phyloP scores from a whole-genome alignment of 1,140 invertebrate genomes.

The Drosophila subpulchrella region DNA sequence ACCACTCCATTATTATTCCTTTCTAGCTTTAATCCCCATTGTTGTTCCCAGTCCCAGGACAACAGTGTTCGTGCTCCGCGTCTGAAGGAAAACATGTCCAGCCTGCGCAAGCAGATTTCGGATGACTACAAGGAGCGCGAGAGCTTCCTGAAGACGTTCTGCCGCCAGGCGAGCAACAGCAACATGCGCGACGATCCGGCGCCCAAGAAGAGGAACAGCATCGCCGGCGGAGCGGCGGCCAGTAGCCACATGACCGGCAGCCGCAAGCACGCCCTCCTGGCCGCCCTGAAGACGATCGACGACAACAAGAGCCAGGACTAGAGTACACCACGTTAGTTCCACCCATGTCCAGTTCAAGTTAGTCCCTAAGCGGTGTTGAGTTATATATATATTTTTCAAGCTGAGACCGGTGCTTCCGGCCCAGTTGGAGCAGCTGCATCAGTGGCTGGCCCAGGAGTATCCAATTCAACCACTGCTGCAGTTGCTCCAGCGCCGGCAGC shows the following conservation, averaged over 20 bases:
- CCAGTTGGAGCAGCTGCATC: slow-evolving; percentile 29
- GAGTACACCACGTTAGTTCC: slow-evolving; percentile 22
- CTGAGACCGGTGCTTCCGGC: slow-evolving; percentile 31
- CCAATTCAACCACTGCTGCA: slow-evolving; percentile 27
- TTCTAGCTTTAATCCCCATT: neutral
- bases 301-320: slow-evolving; percentile 76
- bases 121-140: slow-evolving; percentile 80
- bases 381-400: slow-evolving; percentile 75
- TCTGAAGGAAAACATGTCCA: slow-evolving; percentile 73
- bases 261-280: slow-evolving; percentile 87
- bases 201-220: slow-evolving; percentile 70
- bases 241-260: slow-evolving; percentile 76
- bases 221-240: slow-evolving; percentile 48
- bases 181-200: slow-evolving; percentile 63
- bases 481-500: slow-evolving; percentile 15
- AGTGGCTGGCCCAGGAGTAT: neutral
- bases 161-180: slow-evolving; percentile 63
- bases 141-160: slow-evolving; percentile 77
- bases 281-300: slow-evolving; percentile 88
- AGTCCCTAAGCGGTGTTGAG: slow-evolving; percentile 66
- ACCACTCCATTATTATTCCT: neutral
- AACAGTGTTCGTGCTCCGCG: slow-evolving; percentile 26
- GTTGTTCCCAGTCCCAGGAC: neutral
- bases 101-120: slow-evolving; percentile 74
- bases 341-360: slow-evolving; percentile 40